Evolutionary conservation across 2,797 vertebrate genomes (phyloP).

Genomic region (Alexandromys oeconomus): DNA sequence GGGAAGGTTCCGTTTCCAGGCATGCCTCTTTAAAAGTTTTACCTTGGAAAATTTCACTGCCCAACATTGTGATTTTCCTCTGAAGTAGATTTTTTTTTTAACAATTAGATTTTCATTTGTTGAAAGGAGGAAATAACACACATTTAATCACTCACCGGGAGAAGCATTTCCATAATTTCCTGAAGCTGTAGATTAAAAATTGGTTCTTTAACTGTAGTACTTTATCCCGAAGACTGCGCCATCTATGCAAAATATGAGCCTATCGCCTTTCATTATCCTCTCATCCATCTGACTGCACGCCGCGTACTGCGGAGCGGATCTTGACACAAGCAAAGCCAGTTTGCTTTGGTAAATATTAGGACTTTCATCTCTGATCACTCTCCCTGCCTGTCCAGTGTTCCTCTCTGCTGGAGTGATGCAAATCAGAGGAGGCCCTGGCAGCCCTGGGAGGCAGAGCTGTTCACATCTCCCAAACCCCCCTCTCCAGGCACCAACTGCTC

Average conservation of each 20-base stretch:
- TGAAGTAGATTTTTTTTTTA: conserved; percentile 24
- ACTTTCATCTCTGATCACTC: conserved; percentile 61
- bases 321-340: conserved; percentile 53
- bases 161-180: conserved; percentile 20
- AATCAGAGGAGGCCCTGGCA: background rate
- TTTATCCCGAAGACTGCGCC: conserved; percentile 46
- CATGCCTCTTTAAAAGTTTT: conserved; percentile 50
- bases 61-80: conserved; percentile 58
- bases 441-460: background rate
- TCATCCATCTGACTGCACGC: conserved; percentile 68
- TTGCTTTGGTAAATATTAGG: conserved; percentile 70
- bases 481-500: background rate
- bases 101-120: conserved; percentile 55
- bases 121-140: conserved; percentile 17
- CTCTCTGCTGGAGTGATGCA: background rate
- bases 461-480: background rate
- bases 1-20: background rate
- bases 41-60: conserved; percentile 34
- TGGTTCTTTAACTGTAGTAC: conserved; percentile 39
- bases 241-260: conserved; percentile 39
- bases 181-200: conserved; percentile 72
- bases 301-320: conserved; percentile 12
- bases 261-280: conserved; percentile 57
- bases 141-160: conserved; percentile 43
- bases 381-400: conserved; percentile 59